These are phyloP conservation scores for Lysiphlebus fabarum DNA, from an alignment of 1,140 invertebrate genomes.

Conservation along the genomic window DNA sequence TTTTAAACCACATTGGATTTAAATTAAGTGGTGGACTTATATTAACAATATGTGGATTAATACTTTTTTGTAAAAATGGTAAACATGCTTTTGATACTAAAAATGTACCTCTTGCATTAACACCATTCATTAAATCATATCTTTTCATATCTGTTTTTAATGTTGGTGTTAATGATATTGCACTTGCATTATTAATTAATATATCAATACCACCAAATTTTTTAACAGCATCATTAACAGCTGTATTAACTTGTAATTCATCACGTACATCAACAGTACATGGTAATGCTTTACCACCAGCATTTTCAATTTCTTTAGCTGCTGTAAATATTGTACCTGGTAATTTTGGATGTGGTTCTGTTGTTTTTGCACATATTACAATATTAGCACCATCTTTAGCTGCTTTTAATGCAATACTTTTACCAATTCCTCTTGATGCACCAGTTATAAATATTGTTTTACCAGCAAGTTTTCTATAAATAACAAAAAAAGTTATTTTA, in stretches of 20 bases:
- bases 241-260: slow-evolving; percentile 76
- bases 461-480: slow-evolving; percentile 80
- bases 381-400: slow-evolving; percentile 94
- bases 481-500: slow-evolving; percentile 1
- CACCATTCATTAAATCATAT: slow-evolving; percentile 91
- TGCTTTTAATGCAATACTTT: slow-evolving; percentile 91
- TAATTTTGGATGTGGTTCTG: slow-evolving; percentile 90
- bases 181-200: slow-evolving; percentile 93
- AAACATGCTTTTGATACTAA: slow-evolving; percentile 88
- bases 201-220: slow-evolving; percentile 97
- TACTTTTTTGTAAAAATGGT: slow-evolving; percentile 83
- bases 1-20: slow-evolving; percentile 86
- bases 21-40: slow-evolving; percentile 92
- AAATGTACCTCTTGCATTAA: slow-evolving; percentile 91
- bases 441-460: slow-evolving; percentile 94
- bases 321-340: slow-evolving; percentile 98
- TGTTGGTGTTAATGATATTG: slow-evolving; percentile 88
- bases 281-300: slow-evolving; percentile 86
- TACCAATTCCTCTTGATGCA: slow-evolving; percentile 95
- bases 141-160: slow-evolving; percentile 89
- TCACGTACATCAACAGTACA: slow-evolving; percentile 93
- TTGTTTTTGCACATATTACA: slow-evolving; percentile 95
- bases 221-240: slow-evolving; percentile 83
- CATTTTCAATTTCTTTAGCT: slow-evolving; percentile 91
- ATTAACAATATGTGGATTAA: slow-evolving; percentile 94